These are phyloP conservation scores for Prionace glauca DNA, from an alignment of 2,797 vertebrate genomes.

Conservation along the genomic window DNA sequence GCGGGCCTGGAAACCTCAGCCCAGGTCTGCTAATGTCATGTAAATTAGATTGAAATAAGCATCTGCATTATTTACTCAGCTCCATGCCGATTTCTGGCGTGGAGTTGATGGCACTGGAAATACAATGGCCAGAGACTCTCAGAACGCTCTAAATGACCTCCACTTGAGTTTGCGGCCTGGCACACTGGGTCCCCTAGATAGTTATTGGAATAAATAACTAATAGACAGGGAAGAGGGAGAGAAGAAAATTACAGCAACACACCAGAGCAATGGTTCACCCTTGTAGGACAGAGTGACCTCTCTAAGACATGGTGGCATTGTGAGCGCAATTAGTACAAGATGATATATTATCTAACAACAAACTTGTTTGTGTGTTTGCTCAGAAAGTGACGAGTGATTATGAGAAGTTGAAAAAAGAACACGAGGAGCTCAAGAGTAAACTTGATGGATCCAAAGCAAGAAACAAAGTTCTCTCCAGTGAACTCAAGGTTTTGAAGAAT, in stretches of 20 bases:
- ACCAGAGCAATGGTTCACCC: background rate
- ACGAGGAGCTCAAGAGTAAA: constrained; percentile 69
- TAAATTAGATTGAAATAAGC: too few relatives aligned
- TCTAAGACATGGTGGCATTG: background rate
- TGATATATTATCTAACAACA: background rate
- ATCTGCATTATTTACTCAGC: too few relatives aligned
- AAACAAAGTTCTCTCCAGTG: constrained; percentile 66
- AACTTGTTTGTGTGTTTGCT: background rate
- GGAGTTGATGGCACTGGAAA: too few relatives aligned
- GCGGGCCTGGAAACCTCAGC: too few relatives aligned
- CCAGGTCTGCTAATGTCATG: too few relatives aligned
- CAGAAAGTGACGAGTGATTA: constrained; percentile 71
- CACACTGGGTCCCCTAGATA: background rate
- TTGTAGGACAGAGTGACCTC: background rate
- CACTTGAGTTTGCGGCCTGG: too few relatives aligned
- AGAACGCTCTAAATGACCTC: too few relatives aligned
- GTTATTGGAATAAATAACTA: background rate
- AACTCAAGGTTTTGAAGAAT: constrained; percentile 70
- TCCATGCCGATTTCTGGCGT: too few relatives aligned
- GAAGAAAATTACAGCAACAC: background rate
- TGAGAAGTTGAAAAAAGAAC: constrained; percentile 64
- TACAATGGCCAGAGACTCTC: too few relatives aligned
- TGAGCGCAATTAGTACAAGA: background rate
- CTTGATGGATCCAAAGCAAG: constrained; percentile 70
- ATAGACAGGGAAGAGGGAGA: background rate